Conservation (phyloP, 1,140 invertebrate genomes). For the Megalonaias nervosa region DNA sequence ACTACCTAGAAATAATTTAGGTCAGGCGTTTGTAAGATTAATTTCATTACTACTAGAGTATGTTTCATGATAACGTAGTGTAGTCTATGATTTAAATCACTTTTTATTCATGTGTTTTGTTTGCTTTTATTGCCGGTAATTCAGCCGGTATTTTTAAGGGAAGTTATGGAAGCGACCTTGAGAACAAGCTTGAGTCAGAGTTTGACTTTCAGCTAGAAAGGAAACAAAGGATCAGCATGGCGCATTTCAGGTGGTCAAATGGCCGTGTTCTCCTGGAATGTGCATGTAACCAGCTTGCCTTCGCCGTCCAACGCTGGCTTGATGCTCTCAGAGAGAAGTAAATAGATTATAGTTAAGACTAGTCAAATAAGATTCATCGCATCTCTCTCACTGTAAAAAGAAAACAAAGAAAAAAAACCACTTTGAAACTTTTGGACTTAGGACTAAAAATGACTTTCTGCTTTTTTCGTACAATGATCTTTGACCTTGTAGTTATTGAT, state of each 20-base stretch:
- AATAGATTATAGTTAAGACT: slow-evolving; percentile 1
- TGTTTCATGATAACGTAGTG: no score
- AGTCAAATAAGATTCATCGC: background rate
- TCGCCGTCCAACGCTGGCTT: slow-evolving; percentile 72
- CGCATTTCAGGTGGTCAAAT: slow-evolving; percentile 76
- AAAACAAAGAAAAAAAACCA: background rate
- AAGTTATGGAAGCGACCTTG: slow-evolving; percentile 73
- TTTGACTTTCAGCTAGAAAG: slow-evolving; percentile 74
- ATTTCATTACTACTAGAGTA: no score
- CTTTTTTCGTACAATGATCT: no score
- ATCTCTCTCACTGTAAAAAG: background rate
- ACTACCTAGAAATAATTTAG: no score
- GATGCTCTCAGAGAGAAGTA: background rate
- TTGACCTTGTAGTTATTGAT: no score
- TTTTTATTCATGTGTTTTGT: no score
- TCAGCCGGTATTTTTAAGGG: slow-evolving; percentile 74
- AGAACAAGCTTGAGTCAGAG: slow-evolving; percentile 75
- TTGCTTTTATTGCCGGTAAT: background rate
- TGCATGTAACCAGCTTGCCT: slow-evolving; percentile 72
- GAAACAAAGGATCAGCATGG: slow-evolving; percentile 74
- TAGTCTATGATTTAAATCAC: no score
- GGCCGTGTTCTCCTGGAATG: slow-evolving; percentile 73
- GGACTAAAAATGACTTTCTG: no score
- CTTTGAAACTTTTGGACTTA: background rate
- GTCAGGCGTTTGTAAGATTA: no score